Percentiles rank a stretch among this genome's conserved stretches.
phyloP scores from a whole-genome alignment of 2,113 vertebrate genomes.

The Cepphus grylle region DNA sequence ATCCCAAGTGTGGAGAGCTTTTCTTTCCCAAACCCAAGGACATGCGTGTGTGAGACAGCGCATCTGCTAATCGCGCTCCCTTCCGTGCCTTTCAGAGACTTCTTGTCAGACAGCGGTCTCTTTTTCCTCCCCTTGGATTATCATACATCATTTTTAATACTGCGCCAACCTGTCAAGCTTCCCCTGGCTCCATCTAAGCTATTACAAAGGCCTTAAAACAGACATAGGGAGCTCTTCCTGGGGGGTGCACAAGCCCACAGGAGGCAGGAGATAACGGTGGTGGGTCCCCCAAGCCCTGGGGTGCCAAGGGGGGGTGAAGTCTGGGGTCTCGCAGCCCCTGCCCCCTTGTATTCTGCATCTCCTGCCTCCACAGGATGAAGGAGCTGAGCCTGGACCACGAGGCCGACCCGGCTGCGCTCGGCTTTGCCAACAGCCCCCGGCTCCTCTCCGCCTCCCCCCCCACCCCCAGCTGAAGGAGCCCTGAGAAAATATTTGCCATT shows the following conservation, averaged over 20 bases:
- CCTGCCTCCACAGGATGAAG: neutral
- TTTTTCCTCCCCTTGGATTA: neutral
- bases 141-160: neutral
- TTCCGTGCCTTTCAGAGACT: neutral
- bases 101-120: neutral
- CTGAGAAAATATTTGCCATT: neutral
- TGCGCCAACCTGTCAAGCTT: neutral
- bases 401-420: fast-evolving
- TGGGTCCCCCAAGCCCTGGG: neutral
- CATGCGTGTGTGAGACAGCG: fast-evolving
- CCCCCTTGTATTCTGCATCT: neutral
- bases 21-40: neutral
- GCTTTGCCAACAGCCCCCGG: neutral
- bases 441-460: neutral
- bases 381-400: neutral
- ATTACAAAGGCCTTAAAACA: neutral
- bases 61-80: neutral
- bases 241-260: neutral
- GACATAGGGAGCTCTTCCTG: neutral
- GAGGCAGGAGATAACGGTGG: neutral
- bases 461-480: neutral
- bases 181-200: neutral
- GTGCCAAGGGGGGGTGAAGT: neutral
- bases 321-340: neutral
- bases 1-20: fast-evolving